Percentiles rank a stretch among this genome's conserved stretches.
These are phyloP conservation scores for Pycnonotus jocosus DNA, from an alignment of 2,113 vertebrate genomes.

Conservation along the genomic window DNA sequence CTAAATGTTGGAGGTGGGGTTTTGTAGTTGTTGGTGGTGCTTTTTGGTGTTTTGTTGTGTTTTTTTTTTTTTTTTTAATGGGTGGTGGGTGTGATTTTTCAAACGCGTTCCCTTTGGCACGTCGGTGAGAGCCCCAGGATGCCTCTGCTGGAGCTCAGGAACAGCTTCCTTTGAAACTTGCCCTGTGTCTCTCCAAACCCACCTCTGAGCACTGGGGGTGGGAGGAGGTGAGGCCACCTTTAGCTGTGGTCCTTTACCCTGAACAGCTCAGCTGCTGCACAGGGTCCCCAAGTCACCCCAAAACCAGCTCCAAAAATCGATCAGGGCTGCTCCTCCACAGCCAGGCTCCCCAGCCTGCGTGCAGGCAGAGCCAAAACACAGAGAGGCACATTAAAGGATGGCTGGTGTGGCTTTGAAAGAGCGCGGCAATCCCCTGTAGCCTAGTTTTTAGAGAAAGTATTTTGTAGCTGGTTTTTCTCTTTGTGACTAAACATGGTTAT, in stretches of 20 bases:
- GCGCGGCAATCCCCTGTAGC: neutral
- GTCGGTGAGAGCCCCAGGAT: neutral
- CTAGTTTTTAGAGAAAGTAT: conserved; percentile 50
- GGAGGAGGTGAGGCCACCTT: neutral
- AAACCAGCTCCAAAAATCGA: neutral
- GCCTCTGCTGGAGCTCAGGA: neutral
- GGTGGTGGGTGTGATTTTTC: conserved; percentile 29
- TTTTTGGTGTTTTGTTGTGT: neutral
- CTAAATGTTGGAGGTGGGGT: neutral
- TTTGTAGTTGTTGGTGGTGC: neutral
- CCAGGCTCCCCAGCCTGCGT: neutral
- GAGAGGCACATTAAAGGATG: neutral
- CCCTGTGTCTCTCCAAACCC: neutral
- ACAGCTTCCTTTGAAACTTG: neutral
- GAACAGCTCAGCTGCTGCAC: accelerated
- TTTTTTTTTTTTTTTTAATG: neutral
- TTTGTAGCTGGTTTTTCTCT: conserved; percentile 52
- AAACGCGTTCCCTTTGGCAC: neutral
- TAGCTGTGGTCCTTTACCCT: accelerated
- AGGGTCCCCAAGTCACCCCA: neutral
- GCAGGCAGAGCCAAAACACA: neutral
- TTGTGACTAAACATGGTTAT: conserved; percentile 45
- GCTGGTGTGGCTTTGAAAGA: neutral
- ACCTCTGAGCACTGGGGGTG: accelerated
- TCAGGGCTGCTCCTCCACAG: accelerated